Percentiles rank a stretch among this genome's conserved stretches.
Evolutionary conservation across 2,113 vertebrate species (phyloP).

Genomic region (Isichthys henryi): DNA sequence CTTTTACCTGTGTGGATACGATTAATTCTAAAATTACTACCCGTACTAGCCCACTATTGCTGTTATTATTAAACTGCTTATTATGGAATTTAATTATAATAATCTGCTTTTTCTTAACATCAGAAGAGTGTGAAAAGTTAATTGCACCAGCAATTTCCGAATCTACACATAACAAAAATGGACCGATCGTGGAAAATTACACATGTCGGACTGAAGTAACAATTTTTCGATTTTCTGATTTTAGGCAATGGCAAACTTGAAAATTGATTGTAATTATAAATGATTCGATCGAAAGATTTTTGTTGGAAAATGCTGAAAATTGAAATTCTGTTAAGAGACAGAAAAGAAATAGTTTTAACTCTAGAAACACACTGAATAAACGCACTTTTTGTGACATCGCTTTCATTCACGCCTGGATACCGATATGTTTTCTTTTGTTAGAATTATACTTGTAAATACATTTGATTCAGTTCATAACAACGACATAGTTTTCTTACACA

Average conservation of each 20-base stretch:
- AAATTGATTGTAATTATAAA: not conserved
- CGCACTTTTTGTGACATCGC: not conserved
- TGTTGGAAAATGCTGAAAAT: not conserved
- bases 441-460: not conserved
- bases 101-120: not conserved
- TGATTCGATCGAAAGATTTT: not conserved
- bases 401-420: not conserved
- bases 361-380: not conserved
- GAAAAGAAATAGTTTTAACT: not conserved
- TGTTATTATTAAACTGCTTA: not conserved
- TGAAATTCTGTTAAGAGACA: not conserved
- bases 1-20: not conserved
- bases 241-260: not conserved
- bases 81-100: not conserved
- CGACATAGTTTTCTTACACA: not conserved
- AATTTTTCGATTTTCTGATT: not conserved
- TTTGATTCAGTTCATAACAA: not conserved
- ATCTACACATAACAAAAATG: not conserved
- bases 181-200: not conserved
- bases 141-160: not conserved
- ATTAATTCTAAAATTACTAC: not conserved
- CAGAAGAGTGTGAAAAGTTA: not conserved
- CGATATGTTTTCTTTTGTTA: not conserved
- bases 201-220: not conserved
- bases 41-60: not conserved